These are phyloP conservation scores for Macrotus californicus DNA, from an alignment of 2,113 vertebrate species.

Conservation along the genomic window DNA sequence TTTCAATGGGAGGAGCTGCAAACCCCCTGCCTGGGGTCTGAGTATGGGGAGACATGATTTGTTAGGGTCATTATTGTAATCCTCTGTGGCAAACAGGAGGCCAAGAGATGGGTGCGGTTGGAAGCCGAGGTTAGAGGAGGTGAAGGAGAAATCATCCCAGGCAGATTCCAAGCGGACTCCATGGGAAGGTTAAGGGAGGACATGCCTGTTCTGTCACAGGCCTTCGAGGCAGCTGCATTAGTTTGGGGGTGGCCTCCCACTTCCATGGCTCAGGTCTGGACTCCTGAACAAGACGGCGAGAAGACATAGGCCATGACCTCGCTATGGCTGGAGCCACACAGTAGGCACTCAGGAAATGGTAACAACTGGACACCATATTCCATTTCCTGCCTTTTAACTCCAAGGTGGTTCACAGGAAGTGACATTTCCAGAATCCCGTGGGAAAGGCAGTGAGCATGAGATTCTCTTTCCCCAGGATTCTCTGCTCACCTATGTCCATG, in stretches of 20 bases:
- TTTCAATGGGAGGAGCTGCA: background rate
- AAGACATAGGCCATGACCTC: background rate
- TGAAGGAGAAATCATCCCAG: background rate
- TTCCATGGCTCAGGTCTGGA: background rate
- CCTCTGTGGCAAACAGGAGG: background rate
- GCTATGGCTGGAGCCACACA: accelerated
- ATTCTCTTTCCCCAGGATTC: background rate
- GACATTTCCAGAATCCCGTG: background rate
- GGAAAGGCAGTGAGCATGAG: background rate
- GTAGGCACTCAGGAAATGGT: background rate
- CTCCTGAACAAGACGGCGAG: background rate
- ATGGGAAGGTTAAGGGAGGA: background rate
- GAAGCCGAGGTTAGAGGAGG: background rate
- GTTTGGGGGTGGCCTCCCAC: background rate
- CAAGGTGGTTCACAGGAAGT: background rate
- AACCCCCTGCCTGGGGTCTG: background rate
- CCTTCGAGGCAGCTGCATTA: background rate
- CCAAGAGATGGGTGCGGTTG: background rate
- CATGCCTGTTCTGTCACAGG: background rate
- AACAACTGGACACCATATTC: background rate
- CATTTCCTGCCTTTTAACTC: background rate
- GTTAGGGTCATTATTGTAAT: background rate
- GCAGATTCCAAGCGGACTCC: background rate
- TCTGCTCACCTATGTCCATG: background rate
- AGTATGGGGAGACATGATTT: accelerated